Evolutionary conservation across 2,113 vertebrate genomes (phyloP).

Genomic region (Trematomus loennbergii): DNA sequence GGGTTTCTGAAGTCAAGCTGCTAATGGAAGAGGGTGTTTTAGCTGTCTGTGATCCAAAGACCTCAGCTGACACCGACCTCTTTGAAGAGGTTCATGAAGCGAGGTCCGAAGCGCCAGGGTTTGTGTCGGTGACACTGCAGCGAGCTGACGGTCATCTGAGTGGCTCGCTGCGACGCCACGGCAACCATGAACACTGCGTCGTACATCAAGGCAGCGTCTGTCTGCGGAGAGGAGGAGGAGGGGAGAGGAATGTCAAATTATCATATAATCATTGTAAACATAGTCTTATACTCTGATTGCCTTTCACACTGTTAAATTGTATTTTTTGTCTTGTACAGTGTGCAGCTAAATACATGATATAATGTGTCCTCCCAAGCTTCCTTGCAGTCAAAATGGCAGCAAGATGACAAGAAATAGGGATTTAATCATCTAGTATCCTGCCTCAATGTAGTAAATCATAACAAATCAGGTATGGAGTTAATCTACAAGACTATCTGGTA

Average conservation of each 20-base stretch:
- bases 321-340: no score
- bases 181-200: conserved; percentile 97
- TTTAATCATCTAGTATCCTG: no score
- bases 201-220: conserved; percentile 96
- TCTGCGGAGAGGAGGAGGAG: conserved; percentile 80
- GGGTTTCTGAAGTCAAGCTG: background rate
- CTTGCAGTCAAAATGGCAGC: no score
- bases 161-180: conserved; percentile 91
- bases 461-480: no score
- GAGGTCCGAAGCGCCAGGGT: conserved; percentile 95
- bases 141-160: conserved; percentile 96
- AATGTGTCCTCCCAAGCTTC: no score
- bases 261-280: no score
- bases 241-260: background rate
- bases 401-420: no score
- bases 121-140: conserved; percentile 98
- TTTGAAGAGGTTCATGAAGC: conserved; percentile 97
- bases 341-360: no score
- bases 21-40: background rate
- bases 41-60: background rate
- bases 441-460: no score
- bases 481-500: no score
- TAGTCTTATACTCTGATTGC: no score
- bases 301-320: no score
- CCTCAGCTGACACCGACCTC: conserved; percentile 84